Base-by-base conservation (phyloP, 2,113 vertebrate genomes). In the Amphiprion percula region DNA sequence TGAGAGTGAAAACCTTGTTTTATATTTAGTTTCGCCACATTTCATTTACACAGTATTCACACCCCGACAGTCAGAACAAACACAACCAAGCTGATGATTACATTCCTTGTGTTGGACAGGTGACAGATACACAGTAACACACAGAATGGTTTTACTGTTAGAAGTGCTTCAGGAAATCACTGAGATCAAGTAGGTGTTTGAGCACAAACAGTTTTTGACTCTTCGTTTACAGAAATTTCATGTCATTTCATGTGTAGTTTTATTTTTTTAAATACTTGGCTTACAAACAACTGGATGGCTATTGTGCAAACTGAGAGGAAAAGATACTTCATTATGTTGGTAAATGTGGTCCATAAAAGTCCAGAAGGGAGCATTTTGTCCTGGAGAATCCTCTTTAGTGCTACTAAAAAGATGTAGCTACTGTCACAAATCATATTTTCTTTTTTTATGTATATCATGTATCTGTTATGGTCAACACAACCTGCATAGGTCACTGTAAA, bases 181-280 rank as follows among this genome's bases (percentile, higher is more conserved):
- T 23, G 65, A 16, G 54, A 69, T 15, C 37, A 5, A n/a, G 46
- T 15, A 17, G 15, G 12, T 24, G 73, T 60, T 24, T 17, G 26
- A 46, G 44, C 46, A 60, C 23, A 71, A 26, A 26, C 26, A 41
- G 11, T 15, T 67, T 56, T 64, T 49, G 37, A 33, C 80, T 54
- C 14, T 58, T 77, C 19, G 63, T 50, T 66, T 65, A 68, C 68
- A 87, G 52, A 21, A 62, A 14, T 81, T 59, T 75, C 39, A 67
- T 61, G 10, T 75, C 72, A 24, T 70, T 73, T 73, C 11, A 7
- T 58, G 56, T 28, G 19, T 50, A 33, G 3, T 55, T 64, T 14
- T 41, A 4, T 15, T 66, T 49, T 63, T 61, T 73, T 66, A 66
- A 77, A 79, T 80, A 82, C 87, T 78, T 88, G 78, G 87, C 87